Conservation (phyloP, 2,888 invertebrate species). For the Hipparchia sbordonii region DNA sequence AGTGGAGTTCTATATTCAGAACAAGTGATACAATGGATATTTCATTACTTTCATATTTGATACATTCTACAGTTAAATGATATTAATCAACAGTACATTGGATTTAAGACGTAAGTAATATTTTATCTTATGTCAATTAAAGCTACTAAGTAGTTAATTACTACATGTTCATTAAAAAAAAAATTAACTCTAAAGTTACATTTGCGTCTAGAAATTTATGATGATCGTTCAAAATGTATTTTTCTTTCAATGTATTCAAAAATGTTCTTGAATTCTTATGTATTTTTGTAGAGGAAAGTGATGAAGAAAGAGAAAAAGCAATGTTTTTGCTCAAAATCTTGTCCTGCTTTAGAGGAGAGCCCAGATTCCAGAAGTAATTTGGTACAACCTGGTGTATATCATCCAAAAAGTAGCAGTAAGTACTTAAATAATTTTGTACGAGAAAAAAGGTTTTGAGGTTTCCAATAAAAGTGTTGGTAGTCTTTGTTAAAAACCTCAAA, state of each 20-base stretch:
- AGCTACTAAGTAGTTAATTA: too few species aligned
- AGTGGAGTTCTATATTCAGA: constrained; percentile 22
- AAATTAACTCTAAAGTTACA: too few species aligned
- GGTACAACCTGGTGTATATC: constrained; percentile 63
- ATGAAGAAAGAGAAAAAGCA: constrained; percentile 13
- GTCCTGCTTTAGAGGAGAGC: constrained; percentile 12
- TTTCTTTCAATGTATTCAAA: neutral
- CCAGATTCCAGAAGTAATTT: constrained; percentile 19
- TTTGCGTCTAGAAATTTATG: too few species aligned
- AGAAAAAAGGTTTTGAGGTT: neutral
- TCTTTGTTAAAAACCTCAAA: too few species aligned
- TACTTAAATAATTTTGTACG: neutral
- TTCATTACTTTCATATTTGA: constrained; percentile 35
- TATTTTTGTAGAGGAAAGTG: constrained; percentile 5
- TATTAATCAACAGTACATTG: constrained; percentile 13
- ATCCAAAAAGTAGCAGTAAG: constrained; percentile 61
- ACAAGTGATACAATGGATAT: constrained; percentile 33
- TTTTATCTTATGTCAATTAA: too few species aligned
- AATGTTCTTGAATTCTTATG: neutral
- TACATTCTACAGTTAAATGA: constrained; percentile 45
- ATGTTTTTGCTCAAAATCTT: constrained; percentile 24
- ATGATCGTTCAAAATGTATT: neutral
- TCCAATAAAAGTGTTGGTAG: too few species aligned
- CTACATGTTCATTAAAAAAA: too few species aligned
- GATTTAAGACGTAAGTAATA: constrained; percentile 32